Evolutionary conservation across 1,140 invertebrate genomes (phyloP).

Genomic region (Helicoverpa zea): DNA sequence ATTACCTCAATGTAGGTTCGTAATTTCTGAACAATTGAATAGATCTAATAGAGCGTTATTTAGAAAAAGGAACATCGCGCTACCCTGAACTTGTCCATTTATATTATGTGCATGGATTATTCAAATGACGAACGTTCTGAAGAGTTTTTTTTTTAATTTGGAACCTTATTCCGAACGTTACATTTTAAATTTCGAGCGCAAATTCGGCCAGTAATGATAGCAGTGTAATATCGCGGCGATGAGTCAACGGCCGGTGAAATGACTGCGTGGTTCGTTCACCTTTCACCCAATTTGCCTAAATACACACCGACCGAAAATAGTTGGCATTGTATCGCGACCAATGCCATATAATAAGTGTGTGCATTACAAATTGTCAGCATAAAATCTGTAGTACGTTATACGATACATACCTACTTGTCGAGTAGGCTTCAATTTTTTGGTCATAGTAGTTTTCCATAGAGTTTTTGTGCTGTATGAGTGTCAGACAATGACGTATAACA

Average conservation of each 20-base stretch:
- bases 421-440: conserved; percentile 16
- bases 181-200: conserved; percentile 57
- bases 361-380: conserved; percentile 48
- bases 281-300: conserved; percentile 84
- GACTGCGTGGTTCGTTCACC: conserved; percentile 76
- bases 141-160: not conserved
- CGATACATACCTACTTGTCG: conserved; percentile 14
- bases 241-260: conserved; percentile 82
- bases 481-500: conserved; percentile 23
- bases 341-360: conserved; percentile 36
- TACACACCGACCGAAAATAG: conserved; percentile 65
- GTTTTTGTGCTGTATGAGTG: conserved; percentile 23
- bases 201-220: conserved; percentile 79
- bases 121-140: not conserved
- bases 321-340: conserved; percentile 61
- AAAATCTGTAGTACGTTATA: conserved; percentile 29
- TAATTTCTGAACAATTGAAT: not conserved
- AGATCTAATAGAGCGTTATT: too few relatives aligned
- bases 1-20: not conserved
- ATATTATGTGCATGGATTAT: conserved; percentile 22
- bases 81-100: conserved; percentile 25
- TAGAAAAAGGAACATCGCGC: too few relatives aligned
- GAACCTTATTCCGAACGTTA: conserved; percentile 16
- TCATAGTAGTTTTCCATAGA: conserved; percentile 21
- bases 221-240: conserved; percentile 71